These are phyloP conservation scores for Leucoptera coffeella DNA, from an alignment of 2,888 invertebrate genomes.

Conservation along the genomic window DNA sequence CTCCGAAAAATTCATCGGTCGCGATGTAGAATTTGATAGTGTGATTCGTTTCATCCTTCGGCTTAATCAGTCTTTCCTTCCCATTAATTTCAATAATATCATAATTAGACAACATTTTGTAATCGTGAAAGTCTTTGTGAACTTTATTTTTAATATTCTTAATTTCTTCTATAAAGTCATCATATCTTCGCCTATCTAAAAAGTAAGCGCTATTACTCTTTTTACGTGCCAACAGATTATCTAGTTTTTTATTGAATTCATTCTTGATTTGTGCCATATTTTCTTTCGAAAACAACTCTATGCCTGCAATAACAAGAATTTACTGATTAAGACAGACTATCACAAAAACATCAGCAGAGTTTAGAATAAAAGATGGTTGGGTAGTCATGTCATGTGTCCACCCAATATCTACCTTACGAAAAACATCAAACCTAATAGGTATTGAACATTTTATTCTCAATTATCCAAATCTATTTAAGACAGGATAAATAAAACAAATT, in stretches of 20 bases:
- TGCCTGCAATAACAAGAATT: constrained; percentile 12
- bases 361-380: too few relatives aligned
- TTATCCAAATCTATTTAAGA: too few relatives aligned
- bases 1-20: constrained; percentile 23
- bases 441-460: too few relatives aligned
- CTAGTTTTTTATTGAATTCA: constrained; percentile 21
- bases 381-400: too few relatives aligned
- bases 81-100: constrained; percentile 18
- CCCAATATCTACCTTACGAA: too few relatives aligned
- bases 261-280: constrained; percentile 16
- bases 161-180: constrained; percentile 23
- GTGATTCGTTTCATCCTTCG: constrained; percentile 13
- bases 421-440: too few relatives aligned
- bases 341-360: too few relatives aligned
- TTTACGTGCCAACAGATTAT: constrained; percentile 17
- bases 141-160: constrained; percentile 17
- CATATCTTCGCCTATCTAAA: constrained; percentile 16
- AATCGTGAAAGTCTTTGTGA: constrained; percentile 23
- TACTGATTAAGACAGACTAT: too few relatives aligned
- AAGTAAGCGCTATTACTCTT: constrained; percentile 23
- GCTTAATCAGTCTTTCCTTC: constrained; percentile 19
- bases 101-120: constrained; percentile 23
- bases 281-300: constrained; percentile 11
- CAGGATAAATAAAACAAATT: too few relatives aligned
- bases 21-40: constrained; percentile 23